A percentile compares a stretch with the other conserved stretches of the same genome.
Conservation (phyloP, 2,113 vertebrate genomes). For the Cisticola juncidis region DNA sequence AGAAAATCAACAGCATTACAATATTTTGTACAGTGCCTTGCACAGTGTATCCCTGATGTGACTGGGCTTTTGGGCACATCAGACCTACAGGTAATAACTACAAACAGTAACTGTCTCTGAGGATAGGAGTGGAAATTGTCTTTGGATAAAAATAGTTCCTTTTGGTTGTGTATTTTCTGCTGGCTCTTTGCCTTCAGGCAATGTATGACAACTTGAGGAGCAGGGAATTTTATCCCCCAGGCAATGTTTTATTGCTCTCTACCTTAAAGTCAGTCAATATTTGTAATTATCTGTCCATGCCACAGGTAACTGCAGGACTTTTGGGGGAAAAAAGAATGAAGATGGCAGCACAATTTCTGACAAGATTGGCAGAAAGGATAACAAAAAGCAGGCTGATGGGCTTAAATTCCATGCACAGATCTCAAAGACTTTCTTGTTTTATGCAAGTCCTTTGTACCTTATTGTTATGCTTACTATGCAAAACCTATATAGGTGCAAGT, state of each 20-base stretch:
- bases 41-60: constrained; percentile 29
- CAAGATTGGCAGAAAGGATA: background rate
- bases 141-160: constrained; percentile 61
- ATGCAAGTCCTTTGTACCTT: background rate
- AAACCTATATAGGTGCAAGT: background rate
- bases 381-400: background rate
- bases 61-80: constrained; percentile 49
- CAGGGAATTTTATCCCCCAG: background rate
- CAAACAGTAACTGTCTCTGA: constrained; percentile 25
- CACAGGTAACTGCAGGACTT: background rate
- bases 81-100: constrained; percentile 54
- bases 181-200: constrained; percentile 43
- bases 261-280: constrained; percentile 56
- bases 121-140: constrained; percentile 49
- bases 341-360: background rate
- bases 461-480: background rate
- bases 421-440: background rate
- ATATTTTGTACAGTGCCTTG: background rate
- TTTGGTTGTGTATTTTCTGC: constrained; percentile 59
- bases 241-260: constrained; percentile 37
- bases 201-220: constrained; percentile 24
- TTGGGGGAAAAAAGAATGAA: background rate
- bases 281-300: constrained; percentile 42
- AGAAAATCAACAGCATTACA: background rate
- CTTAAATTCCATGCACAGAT: background rate